Base-by-base conservation (phyloP, 2,113 vertebrate genomes). In the Pluvianellus socialis region DNA sequence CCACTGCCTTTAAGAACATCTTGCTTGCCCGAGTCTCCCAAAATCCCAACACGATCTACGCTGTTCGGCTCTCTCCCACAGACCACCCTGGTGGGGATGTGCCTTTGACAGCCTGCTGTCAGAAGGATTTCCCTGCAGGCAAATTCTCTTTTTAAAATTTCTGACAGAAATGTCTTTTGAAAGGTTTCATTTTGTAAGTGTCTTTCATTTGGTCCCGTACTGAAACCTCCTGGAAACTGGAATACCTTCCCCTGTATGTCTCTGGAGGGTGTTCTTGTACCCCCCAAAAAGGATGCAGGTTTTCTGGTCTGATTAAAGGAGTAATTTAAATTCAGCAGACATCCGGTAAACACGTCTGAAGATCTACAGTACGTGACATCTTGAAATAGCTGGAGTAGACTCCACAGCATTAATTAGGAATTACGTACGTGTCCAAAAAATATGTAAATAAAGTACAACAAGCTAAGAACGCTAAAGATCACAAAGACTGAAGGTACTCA, bases 81-180 rank as follows among this genome's bases (percentile, higher is more conserved):
- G 94, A 93, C 96, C 83, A 90, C 91, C 92, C 90, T 91, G 76
- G 88, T 95, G 86, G 90, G 92, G 93, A 94, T 84, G 73, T 94
- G 97, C 93, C 89, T 97, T 96, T 98, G 97, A 97, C 97, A 98
- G 85, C 88, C 77, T 80, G 74, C 94, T 97, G 97, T 97, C 98
- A 97, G 86, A 87, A 77, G 82, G 73, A 92, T 96, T 93, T 97
- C 97, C 97, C 98, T 91, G 93, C 89, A 96, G 97, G 96, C 95
- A 96, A 96, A 96, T 94, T 90, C 88, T 95, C 93, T 96, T 96
- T 94, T 97, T 95, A 90, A 92, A 92, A 97, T 92, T 97, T 96
- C 88, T 96, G 94, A 89, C 83, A 94, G 94, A 95, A 91, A 96
- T 56, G 55, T 40, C 91, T 97, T 94, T 94, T 88, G 88, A 95